Conservation (phyloP, 2,888 invertebrate genomes). For the Cheiracanthium punctorium region DNA sequence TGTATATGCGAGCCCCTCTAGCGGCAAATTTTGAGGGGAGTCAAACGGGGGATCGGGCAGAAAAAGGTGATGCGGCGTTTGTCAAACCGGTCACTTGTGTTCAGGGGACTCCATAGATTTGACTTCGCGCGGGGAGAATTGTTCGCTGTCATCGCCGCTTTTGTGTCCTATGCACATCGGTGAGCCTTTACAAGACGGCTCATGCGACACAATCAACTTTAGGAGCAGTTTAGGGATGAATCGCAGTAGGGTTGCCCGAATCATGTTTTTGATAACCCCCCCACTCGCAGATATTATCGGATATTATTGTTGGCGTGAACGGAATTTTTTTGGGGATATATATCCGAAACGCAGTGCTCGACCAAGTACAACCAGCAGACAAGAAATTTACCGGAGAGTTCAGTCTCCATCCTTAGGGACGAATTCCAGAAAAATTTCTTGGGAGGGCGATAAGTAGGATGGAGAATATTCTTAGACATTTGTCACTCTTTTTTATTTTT, state of each 20-base stretch:
- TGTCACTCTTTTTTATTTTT: too few species aligned
- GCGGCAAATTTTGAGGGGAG: slow-evolving; percentile 54
- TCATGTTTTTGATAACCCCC: not conserved
- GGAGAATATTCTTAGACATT: too few species aligned
- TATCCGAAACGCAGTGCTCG: too few species aligned
- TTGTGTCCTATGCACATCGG: slow-evolving; percentile 48
- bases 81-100: slow-evolving; percentile 61
- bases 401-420: too few species aligned
- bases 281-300: too few species aligned
- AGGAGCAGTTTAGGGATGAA: slow-evolving; percentile 49
- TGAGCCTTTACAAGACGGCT: slow-evolving; percentile 57
- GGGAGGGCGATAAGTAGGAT: too few species aligned
- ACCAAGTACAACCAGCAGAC: too few species aligned
- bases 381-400: too few species aligned
- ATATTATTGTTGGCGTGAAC: too few species aligned
- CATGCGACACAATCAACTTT: slow-evolving; percentile 62
- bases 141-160: slow-evolving; percentile 52
- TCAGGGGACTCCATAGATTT: slow-evolving; percentile 60
- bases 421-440: too few species aligned
- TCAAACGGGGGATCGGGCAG: not conserved
- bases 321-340: too few species aligned
- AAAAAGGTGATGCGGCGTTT: slow-evolving; percentile 36
- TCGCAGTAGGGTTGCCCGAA: not conserved
- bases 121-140: slow-evolving; percentile 51
- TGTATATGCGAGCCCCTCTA: slow-evolving; percentile 39